Conservation (phyloP, 1,140 invertebrate species). For the Pomacea maculata region DNA sequence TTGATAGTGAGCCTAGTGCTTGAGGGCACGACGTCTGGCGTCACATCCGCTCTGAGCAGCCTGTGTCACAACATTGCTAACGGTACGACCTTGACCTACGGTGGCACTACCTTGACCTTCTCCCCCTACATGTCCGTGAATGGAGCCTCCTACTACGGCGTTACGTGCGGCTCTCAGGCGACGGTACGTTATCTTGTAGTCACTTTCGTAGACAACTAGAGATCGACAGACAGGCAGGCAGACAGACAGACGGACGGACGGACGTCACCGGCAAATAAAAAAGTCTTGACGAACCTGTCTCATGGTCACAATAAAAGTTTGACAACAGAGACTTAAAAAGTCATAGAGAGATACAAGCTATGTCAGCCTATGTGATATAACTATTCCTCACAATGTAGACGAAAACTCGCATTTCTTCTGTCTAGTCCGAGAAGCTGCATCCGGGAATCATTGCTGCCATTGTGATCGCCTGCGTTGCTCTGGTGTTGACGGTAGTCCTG, state of each 20-base stretch:
- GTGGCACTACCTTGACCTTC: slow-evolving; percentile 25
- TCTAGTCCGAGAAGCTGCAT: slow-evolving; percentile 6
- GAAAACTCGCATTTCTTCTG: neutral
- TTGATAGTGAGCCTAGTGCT: slow-evolving; percentile 35
- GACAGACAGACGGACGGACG: too few species aligned
- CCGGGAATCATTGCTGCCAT: slow-evolving; percentile 33
- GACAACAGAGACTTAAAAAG: neutral
- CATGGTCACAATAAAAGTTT: neutral
- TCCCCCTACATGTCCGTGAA: slow-evolving; percentile 32
- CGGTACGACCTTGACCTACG: slow-evolving; percentile 32
- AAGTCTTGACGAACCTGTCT: too few species aligned
- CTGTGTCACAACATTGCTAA: slow-evolving; percentile 34
- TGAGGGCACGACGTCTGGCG: slow-evolving; percentile 28
- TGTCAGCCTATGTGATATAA: too few species aligned
- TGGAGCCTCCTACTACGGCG: slow-evolving; percentile 41
- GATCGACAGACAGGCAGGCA: neutral
- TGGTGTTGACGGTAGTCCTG: slow-evolving; percentile 22
- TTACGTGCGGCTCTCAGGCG: slow-evolving; percentile 26
- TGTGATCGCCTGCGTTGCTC: slow-evolving; percentile 24
- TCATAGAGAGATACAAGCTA: neutral
- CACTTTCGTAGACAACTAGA: neutral
- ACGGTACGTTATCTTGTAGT: neutral
- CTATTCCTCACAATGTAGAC: neutral
- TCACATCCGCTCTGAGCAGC: slow-evolving; percentile 24
- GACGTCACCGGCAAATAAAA: too few species aligned